phyloP scores from a whole-genome alignment of 1,140 invertebrate species.

The Adoxophyes honmai region DNA sequence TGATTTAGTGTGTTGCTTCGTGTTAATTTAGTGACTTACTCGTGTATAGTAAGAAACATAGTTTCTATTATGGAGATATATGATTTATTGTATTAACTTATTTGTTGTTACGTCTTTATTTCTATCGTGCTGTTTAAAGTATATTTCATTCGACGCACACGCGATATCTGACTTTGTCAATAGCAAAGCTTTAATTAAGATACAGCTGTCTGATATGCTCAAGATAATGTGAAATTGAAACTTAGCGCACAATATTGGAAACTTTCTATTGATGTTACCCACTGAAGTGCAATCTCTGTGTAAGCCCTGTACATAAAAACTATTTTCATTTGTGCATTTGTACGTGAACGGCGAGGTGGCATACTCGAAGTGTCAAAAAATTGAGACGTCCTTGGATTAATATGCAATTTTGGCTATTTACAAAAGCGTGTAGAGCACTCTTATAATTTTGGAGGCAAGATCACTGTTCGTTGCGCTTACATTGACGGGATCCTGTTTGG shows the following conservation, averaged over 20 bases:
- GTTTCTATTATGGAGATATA: conserved; percentile 67
- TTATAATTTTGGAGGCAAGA: no score
- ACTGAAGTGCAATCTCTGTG: conserved; percentile 61
- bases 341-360: conserved; percentile 28
- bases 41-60: conserved; percentile 70
- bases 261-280: conserved; percentile 68
- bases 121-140: conserved; percentile 41
- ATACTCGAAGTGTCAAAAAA: no score
- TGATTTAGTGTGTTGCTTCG: conserved; percentile 72
- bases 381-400: no score
- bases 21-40: conserved; percentile 67
- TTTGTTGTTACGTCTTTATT: conserved; percentile 71
- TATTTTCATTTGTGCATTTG: conserved; percentile 54
- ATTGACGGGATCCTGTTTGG: no score
- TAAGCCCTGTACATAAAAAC: conserved; percentile 58
- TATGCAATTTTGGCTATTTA: no score
- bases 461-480: no score
- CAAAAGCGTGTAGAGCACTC: no score
- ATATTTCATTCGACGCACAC: conserved; percentile 38
- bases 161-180: conserved; percentile 57
- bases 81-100: conserved; percentile 73
- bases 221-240: conserved; percentile 70
- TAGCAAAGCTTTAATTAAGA: conserved; percentile 70
- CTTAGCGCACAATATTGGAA: conserved; percentile 73
- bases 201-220: conserved; percentile 71